Conservation (phyloP, 2,113 vertebrate genomes). For the Stictonetta naevosa region DNA sequence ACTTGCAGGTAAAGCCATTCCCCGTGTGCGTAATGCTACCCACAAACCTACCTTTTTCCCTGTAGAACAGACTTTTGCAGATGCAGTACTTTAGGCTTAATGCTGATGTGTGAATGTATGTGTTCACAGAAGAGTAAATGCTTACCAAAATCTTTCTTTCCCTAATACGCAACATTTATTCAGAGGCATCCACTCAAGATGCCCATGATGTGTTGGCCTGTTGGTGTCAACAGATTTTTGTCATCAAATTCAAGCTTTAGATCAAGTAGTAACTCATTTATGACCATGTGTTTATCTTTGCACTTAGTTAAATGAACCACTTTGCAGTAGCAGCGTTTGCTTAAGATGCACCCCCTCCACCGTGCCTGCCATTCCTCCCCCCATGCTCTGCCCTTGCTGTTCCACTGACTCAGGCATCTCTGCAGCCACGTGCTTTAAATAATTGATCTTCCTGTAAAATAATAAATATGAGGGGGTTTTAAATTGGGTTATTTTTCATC, state of each 20-base stretch:
- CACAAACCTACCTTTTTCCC: neutral
- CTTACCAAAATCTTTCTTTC: neutral
- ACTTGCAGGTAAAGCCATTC: neutral
- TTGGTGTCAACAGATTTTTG: neutral
- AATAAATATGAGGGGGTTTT: neutral
- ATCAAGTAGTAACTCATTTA: neutral
- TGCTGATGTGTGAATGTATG: accelerated
- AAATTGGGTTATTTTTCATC: neutral
- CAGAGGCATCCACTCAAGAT: neutral
- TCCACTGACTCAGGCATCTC: neutral
- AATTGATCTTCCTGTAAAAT: neutral
- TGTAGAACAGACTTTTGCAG: neutral
- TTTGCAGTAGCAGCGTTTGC: neutral
- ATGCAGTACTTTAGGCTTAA: neutral
- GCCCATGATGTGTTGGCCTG: neutral
- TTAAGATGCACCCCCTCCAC: accelerated
- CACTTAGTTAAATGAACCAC: accelerated
- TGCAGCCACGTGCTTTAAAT: neutral
- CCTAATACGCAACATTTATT: neutral
- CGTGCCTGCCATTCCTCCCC: neutral
- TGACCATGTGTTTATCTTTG: neutral
- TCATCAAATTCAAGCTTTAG: neutral
- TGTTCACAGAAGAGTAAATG: neutral
- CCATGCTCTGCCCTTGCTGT: neutral
- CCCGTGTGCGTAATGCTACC: neutral